phyloP scores from a whole-genome alignment of 2,797 vertebrate genomes.

The Anabacerthia variegaticeps region DNA sequence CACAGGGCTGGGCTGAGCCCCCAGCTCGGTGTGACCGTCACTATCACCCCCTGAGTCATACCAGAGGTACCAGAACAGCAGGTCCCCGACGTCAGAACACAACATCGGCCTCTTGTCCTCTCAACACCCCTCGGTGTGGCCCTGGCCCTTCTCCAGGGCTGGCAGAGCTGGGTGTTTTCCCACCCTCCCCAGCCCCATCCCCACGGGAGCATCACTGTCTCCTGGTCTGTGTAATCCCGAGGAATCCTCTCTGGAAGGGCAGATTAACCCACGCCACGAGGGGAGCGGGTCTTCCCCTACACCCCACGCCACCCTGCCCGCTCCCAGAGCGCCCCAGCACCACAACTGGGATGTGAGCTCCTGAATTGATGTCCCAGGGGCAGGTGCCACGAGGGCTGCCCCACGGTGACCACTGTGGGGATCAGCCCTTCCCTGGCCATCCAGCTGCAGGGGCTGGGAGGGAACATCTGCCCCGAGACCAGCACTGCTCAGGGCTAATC shows the following conservation, averaged over 20 bases:
- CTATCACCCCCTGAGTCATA: not conserved
- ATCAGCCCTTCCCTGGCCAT: rapidly evolving
- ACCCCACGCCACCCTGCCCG: rapidly evolving
- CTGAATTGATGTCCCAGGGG: rapidly evolving
- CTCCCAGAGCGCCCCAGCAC: not conserved
- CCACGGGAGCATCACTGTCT: not conserved
- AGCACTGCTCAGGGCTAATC: not conserved
- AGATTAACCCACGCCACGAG: rapidly evolving
- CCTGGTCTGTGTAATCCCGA: not conserved
- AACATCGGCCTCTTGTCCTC: not conserved
- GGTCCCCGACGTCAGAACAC: not conserved
- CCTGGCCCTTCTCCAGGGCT: not conserved
- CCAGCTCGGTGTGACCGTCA: rapidly evolving
- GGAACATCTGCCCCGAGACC: not conserved
- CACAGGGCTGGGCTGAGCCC: not conserved
- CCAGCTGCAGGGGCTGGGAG: not conserved
- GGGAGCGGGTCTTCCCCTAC: not conserved
- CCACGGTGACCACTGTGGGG: rapidly evolving
- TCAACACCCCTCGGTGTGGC: rapidly evolving
- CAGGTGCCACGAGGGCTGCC: rapidly evolving
- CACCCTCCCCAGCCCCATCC: not conserved
- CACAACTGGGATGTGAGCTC: rapidly evolving
- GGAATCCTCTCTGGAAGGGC: not conserved
- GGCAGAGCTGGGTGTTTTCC: not conserved
- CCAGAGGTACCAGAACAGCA: rapidly evolving